phyloP scores from a whole-genome alignment of 2,888 invertebrate species.

The Drosophila anomalipes region DNA sequence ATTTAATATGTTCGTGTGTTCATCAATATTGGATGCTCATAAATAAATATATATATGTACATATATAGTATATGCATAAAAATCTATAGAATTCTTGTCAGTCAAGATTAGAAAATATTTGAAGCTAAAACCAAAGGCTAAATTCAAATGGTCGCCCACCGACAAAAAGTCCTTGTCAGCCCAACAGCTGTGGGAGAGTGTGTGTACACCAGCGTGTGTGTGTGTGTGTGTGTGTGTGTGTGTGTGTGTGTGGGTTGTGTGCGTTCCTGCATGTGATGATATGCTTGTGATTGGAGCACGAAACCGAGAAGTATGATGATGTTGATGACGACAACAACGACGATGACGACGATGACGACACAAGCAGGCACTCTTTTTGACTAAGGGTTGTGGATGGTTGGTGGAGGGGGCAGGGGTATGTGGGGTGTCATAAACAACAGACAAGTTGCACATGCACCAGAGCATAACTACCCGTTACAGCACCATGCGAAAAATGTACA shows the following conservation, averaged over 20 bases:
- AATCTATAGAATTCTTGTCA: slow-evolving; percentile 39
- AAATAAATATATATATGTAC: slow-evolving; percentile 17
- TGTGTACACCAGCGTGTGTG: slow-evolving; percentile 34
- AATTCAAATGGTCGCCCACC: slow-evolving; percentile 30
- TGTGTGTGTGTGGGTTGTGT: slow-evolving; percentile 2
- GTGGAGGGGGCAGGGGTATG: neutral
- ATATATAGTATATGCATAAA: slow-evolving; percentile 41
- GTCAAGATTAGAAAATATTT: slow-evolving; percentile 53
- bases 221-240: slow-evolving; percentile 22
- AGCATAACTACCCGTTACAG: slow-evolving; percentile 70
- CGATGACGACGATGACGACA: slow-evolving; percentile 18
- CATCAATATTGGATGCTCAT: slow-evolving; percentile 22
- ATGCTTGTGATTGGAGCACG: slow-evolving; percentile 73
- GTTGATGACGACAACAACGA: slow-evolving; percentile 68
- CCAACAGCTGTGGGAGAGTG: slow-evolving; percentile 26
- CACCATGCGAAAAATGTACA: slow-evolving; percentile 46
- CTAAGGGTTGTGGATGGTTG: neutral
- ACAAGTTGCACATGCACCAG: slow-evolving; percentile 77
- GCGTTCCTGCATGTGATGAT: slow-evolving; percentile 54
- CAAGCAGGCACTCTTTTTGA: neutral
- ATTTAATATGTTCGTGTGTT: slow-evolving; percentile 21
- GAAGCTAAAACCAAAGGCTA: slow-evolving; percentile 39
- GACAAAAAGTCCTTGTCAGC: slow-evolving; percentile 10
- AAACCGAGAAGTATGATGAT: slow-evolving; percentile 77
- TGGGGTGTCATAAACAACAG: slow-evolving; percentile 74